A percentile compares a stretch with the other conserved stretches of the same genome.
Evolutionary conservation across 2,797 vertebrate genomes (phyloP).

Genomic region (Gouania willdenowi): DNA sequence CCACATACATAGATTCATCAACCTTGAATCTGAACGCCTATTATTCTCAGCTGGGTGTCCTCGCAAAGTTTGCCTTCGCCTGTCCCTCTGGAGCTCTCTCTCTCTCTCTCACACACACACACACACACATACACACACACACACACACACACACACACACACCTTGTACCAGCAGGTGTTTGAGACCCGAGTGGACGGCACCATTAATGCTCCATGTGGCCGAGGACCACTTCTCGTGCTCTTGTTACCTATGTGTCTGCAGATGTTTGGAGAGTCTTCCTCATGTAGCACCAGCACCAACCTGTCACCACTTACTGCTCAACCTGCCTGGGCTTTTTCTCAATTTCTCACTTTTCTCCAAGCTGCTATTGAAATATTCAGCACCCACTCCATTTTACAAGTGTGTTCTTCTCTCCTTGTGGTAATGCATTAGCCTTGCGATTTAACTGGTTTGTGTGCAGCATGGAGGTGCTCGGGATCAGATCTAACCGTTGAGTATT

Average conservation of each 20-base stretch:
- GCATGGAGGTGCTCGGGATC: slow-evolving; percentile 22
- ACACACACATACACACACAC: too few relatives aligned
- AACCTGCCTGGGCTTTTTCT: slow-evolving; percentile 14
- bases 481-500: slow-evolving; percentile 28
- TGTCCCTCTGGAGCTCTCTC: too few relatives aligned
- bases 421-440: slow-evolving; percentile 37
- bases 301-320: slow-evolving; percentile 43
- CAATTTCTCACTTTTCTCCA: slow-evolving; percentile 33
- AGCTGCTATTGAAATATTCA: slow-evolving; percentile 68
- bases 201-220: slow-evolving; percentile 15
- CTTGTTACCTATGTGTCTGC: slow-evolving; percentile 25
- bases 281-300: slow-evolving; percentile 37
- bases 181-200: slow-evolving; percentile 9
- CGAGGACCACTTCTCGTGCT: slow-evolving; percentile 16
- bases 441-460: slow-evolving; percentile 19
- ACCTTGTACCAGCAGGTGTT: slow-evolving; percentile 54
- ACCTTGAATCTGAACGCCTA: slow-evolving; percentile 17
- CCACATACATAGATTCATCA: slow-evolving; percentile 42
- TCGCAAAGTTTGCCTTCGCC: slow-evolving; percentile 15
- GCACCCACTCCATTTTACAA: slow-evolving; percentile 40
- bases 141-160: too few relatives aligned
- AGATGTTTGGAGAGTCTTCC: slow-evolving; percentile 53
- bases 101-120: too few relatives aligned
- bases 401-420: slow-evolving; percentile 31
- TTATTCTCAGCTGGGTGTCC: slow-evolving; percentile 14